Percentiles rank a stretch among this genome's conserved stretches.
Conservation (phyloP, 2,113 vertebrate species). For the Oxyruncus cristatus region DNA sequence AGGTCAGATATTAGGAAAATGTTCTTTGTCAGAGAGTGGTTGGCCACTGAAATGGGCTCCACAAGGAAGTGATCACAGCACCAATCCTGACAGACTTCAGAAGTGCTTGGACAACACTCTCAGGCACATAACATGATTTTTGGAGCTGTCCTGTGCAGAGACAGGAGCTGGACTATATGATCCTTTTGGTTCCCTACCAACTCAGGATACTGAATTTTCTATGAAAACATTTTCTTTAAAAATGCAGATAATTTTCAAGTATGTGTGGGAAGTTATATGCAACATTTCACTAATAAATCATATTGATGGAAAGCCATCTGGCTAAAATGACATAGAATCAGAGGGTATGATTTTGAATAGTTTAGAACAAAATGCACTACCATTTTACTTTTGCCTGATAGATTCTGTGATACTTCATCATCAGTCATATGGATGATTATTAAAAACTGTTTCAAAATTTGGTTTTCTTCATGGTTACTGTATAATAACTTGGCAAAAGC, state of each 20-base stretch:
- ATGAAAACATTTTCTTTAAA: background rate
- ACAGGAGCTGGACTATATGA: background rate
- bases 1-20: background rate
- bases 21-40: background rate
- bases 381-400: background rate
- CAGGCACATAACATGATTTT: background rate
- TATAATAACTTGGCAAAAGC: background rate
- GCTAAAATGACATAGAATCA: background rate
- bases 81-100: background rate
- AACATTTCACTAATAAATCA: background rate
- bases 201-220: background rate
- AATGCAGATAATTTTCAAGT: background rate
- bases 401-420: background rate
- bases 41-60: background rate
- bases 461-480: background rate
- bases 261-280: background rate
- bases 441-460: background rate
- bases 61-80: background rate
- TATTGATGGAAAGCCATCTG: background rate
- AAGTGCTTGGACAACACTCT: background rate
- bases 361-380: background rate
- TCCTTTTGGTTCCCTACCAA: background rate
- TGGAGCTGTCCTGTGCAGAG: rapidly evolving
- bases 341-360: background rate
- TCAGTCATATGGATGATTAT: background rate